Percentiles rank a stretch among this genome's conserved stretches.
phyloP scores from a whole-genome alignment of 2,888 invertebrate species.

The Polydrusus cervinus region DNA sequence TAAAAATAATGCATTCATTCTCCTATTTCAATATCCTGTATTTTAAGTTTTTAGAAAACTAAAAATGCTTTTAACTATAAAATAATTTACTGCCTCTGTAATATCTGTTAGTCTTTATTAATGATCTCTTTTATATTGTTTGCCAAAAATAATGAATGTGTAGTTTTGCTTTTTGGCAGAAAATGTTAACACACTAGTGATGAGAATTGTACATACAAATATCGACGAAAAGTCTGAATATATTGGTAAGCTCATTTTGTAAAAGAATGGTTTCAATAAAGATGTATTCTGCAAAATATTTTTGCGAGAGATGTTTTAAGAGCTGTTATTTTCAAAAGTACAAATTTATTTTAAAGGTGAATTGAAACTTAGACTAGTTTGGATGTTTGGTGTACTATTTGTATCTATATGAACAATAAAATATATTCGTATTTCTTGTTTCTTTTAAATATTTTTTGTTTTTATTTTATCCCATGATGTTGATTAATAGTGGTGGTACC shows the following conservation, averaged over 20 bases:
- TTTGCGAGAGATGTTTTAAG: constrained; percentile 62
- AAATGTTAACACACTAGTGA: constrained; percentile 42
- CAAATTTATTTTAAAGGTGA: constrained; percentile 67
- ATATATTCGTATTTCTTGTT: constrained; percentile 64
- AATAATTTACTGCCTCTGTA: constrained; percentile 49
- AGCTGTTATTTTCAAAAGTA: constrained; percentile 67
- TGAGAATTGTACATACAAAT: constrained; percentile 59
- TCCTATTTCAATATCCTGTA: constrained; percentile 14
- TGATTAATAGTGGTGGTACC: too few species aligned
- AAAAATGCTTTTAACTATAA: constrained; percentile 38
- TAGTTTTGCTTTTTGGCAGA: constrained; percentile 53
- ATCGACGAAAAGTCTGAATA: constrained; percentile 65
- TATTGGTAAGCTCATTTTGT: constrained; percentile 64
- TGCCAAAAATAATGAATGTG: constrained; percentile 49
- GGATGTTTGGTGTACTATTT: constrained; percentile 71
- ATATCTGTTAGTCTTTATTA: constrained; percentile 52
- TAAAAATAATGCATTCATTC: constrained; percentile 30
- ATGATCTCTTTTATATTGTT: constrained; percentile 54
- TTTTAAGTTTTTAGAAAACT: constrained; percentile 19
- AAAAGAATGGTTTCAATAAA: constrained; percentile 53
- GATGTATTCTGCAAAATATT: constrained; percentile 56
- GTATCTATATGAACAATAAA: constrained; percentile 67
- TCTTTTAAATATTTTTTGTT: constrained; percentile 39
- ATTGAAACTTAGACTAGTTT: constrained; percentile 66
- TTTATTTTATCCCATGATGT: constrained; percentile 11